phyloP scores from a whole-genome alignment of 2,113 vertebrate genomes.

The Pipa parva region DNA sequence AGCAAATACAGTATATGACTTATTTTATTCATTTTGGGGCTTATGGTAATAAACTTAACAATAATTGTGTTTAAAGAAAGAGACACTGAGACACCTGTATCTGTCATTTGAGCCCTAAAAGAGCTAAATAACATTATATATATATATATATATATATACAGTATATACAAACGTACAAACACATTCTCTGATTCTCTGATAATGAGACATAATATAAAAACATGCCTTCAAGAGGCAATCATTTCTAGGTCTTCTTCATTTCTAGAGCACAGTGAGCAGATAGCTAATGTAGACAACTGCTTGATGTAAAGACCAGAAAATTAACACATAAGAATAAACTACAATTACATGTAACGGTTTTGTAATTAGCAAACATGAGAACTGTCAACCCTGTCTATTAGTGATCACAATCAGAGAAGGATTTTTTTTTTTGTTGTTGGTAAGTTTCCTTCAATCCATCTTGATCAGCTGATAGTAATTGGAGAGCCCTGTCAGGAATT shows the following conservation, averaged over 20 bases:
- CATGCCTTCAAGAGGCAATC: too few species aligned
- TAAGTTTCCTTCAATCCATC: conserved; percentile 54
- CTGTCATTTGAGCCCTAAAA: too few species aligned
- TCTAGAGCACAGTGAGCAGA: neutral
- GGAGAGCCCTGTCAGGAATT: conserved; percentile 52
- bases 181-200: too few species aligned
- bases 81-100: neutral
- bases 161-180: too few species aligned
- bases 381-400: conserved; percentile 23
- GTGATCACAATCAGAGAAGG: conserved; percentile 28
- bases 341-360: conserved; percentile 17
- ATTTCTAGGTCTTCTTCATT: too few species aligned
- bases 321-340: conserved; percentile 4
- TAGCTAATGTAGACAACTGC: conserved; percentile 22
- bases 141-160: too few species aligned
- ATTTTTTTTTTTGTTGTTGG: conserved; percentile 39
- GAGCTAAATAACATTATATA: too few species aligned
- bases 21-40: too few species aligned
- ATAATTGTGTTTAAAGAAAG: too few species aligned
- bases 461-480: conserved; percentile 57
- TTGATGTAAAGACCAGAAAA: conserved; percentile 4
- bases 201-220: too few species aligned
- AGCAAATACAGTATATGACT: too few species aligned
- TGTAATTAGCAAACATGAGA: conserved; percentile 38
- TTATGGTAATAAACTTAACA: too few species aligned